Conservation (phyloP, 2,888 invertebrate genomes). For the Trissolcus brochymenae region DNA sequence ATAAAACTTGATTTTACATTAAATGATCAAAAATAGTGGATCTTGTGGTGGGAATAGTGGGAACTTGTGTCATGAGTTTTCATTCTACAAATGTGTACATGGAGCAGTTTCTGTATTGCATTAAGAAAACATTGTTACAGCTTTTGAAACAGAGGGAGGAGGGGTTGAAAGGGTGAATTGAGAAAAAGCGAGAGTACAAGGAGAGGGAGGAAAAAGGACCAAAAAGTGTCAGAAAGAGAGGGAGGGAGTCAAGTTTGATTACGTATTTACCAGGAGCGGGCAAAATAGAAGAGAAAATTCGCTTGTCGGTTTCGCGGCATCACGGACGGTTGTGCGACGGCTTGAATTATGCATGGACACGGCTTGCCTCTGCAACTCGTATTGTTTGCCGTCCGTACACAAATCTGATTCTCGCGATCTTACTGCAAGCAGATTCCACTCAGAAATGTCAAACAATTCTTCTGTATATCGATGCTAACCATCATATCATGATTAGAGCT, state of each 20-base stretch:
- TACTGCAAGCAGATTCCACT: conserved; percentile 50
- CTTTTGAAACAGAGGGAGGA: conserved; percentile 21
- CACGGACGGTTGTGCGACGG: conserved; percentile 72
- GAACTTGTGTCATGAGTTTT: conserved; percentile 33
- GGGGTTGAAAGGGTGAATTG: conserved; percentile 25
- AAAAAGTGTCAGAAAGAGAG: conserved; percentile 44
- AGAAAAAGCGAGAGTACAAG: background rate
- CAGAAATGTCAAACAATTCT: conserved; percentile 57
- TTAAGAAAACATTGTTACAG: conserved; percentile 46
- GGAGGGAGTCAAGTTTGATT: conserved; percentile 73
- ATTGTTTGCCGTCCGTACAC: conserved; percentile 72
- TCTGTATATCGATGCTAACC: conserved; percentile 49
- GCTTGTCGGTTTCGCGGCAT: conserved; percentile 69
- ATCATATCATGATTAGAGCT: conserved; percentile 52
- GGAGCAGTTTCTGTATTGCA: conserved; percentile 36
- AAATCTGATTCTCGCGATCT: conserved; percentile 71
- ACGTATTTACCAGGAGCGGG: conserved; percentile 74
- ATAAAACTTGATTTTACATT: too few species aligned
- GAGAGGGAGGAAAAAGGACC: conserved; percentile 7
- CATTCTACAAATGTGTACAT: conserved; percentile 45
- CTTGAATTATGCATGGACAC: conserved; percentile 76
- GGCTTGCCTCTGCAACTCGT: conserved; percentile 74
- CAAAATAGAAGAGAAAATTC: conserved; percentile 74
- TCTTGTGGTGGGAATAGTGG: too few species aligned
- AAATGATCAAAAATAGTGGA: too few species aligned